phyloP scores from a whole-genome alignment of 2,113 vertebrate genomes.

The Cyprinodon variegatus region DNA sequence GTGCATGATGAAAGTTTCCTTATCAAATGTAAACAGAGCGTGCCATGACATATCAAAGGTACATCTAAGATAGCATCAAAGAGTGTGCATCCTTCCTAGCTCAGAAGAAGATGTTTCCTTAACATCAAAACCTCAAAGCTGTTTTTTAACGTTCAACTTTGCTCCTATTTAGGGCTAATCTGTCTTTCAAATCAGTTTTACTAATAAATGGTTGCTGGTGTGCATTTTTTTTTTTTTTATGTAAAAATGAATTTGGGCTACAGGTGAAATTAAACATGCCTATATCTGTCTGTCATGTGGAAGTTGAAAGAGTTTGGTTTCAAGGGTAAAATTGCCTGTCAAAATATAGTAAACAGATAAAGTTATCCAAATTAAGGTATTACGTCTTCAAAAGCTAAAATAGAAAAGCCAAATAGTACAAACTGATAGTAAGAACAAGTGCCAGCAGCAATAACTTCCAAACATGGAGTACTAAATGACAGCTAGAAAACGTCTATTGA shows the following conservation, averaged over 20 bases:
- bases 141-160: constrained; percentile 3
- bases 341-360: no score
- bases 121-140: not conserved
- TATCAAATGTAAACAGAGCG: not conserved
- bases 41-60: not conserved
- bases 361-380: no score
- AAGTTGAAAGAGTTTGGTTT: no score
- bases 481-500: no score
- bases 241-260: no score
- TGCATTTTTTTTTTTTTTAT: no score
- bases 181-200: not conserved
- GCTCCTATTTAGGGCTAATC: not conserved
- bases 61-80: constrained; percentile 13
- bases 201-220: no score
- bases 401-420: no score
- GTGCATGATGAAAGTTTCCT: not conserved
- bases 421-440: not conserved
- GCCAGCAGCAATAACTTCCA: not conserved
- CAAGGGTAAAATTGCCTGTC: no score
- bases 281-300: no score
- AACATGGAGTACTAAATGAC: not conserved
- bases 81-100: constrained; percentile 14
- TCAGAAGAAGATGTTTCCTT: not conserved
- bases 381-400: no score
- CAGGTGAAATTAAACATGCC: no score